Evolutionary conservation across 2,888 invertebrate species (phyloP).

Genomic region (Antheraea assamensis): DNA sequence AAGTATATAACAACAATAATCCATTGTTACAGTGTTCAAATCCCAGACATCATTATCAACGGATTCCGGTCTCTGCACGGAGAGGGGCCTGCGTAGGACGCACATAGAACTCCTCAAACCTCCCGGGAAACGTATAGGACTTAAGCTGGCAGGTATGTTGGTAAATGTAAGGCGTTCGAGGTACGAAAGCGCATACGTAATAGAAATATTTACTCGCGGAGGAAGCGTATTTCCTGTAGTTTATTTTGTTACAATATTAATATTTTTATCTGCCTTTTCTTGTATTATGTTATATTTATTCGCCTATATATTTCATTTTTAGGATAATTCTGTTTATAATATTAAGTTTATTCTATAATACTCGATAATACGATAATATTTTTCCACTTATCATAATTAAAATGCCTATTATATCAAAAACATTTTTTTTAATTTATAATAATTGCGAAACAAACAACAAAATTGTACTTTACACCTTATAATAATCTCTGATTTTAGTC

Average conservation of each 20-base stretch:
- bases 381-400: too few species aligned
- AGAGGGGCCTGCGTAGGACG: constrained; percentile 68
- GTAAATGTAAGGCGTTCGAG: background rate
- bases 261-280: constrained; percentile 3
- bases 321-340: background rate
- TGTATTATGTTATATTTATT: background rate
- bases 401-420: too few species aligned
- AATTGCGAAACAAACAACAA: too few species aligned
- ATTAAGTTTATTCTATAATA: background rate
- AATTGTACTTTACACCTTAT: too few species aligned
- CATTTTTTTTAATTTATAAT: too few species aligned
- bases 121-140: constrained; percentile 81
- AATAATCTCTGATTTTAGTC: too few species aligned
- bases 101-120: constrained; percentile 80
- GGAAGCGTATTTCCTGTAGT: constrained; percentile 1
- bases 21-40: constrained; percentile 70
- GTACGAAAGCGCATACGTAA: background rate
- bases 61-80: constrained; percentile 77
- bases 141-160: constrained; percentile 80
- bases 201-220: constrained; percentile 1
- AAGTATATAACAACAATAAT: constrained; percentile 1
- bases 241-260: background rate
- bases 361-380: too few species aligned
- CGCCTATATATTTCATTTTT: background rate
- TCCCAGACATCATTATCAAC: constrained; percentile 77